A percentile compares a stretch with the other conserved stretches of the same genome.
Evolutionary conservation across 2,113 vertebrate genomes (phyloP).

Genomic region (Petrocephalus zakoni): DNA sequence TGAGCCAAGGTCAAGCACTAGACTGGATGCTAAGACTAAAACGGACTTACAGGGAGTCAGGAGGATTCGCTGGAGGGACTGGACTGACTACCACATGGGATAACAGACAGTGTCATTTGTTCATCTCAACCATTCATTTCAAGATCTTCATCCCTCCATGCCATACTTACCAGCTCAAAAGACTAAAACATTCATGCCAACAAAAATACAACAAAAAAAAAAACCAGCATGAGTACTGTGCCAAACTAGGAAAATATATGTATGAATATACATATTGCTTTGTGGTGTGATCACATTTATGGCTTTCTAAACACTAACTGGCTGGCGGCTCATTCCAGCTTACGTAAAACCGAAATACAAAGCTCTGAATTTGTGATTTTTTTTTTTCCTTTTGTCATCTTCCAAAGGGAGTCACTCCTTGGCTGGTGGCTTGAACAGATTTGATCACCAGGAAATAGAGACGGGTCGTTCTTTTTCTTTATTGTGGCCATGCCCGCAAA

Average conservation of each 20-base stretch:
- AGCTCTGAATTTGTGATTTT: slow-evolving; percentile 48
- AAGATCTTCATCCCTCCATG: slow-evolving; percentile 47
- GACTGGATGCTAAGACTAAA: slow-evolving; percentile 72
- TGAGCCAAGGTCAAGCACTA: slow-evolving; percentile 63
- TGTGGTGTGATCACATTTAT: slow-evolving; percentile 58
- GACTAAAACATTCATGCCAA: slow-evolving; percentile 53
- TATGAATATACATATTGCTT: slow-evolving; percentile 58
- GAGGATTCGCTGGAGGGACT: slow-evolving; percentile 45
- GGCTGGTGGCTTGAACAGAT: slow-evolving; percentile 93
- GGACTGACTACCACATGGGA: slow-evolving; percentile 54
- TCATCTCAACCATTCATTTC: slow-evolving; percentile 54
- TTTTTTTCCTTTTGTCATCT: slow-evolving; percentile 66
- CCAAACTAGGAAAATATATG: slow-evolving; percentile 55
- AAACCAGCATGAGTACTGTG: slow-evolving; percentile 75
- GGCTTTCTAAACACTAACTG: slow-evolving; percentile 53
- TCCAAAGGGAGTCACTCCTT: slow-evolving; percentile 93
- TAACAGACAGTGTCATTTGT: slow-evolving; percentile 45
- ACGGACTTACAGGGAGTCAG: slow-evolving; percentile 52
- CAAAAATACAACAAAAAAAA: slow-evolving; percentile 44
- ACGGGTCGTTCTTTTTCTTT: slow-evolving; percentile 55
- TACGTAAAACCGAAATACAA: slow-evolving; percentile 25
- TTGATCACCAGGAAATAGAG: slow-evolving; percentile 53
- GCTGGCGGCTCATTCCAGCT: slow-evolving; percentile 27
- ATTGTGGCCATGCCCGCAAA: slow-evolving; percentile 67
- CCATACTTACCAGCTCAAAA: slow-evolving; percentile 53